Evolutionary conservation across 2,113 vertebrate genomes (phyloP), one percentile per base, ranked within the genome.

Genomic region (Arenaria interpres): DNA sequence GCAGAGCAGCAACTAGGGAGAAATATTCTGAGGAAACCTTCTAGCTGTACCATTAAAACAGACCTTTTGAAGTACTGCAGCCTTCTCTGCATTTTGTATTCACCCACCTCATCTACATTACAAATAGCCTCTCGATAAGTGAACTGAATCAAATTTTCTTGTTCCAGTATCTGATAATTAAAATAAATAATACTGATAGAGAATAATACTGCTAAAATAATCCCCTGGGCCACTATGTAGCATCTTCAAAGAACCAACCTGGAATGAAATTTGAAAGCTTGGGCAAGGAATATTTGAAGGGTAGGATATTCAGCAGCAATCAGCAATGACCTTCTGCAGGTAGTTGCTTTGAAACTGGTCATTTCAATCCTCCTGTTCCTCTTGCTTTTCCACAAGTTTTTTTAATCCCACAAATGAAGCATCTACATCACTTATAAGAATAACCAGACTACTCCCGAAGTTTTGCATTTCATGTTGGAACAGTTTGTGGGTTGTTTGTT

Each of bases 171-270:
- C 62, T 75, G 89, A 75, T 86, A 89, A 94, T 92, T 88, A 92
- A 88, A 86, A 94, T 90, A 93, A 94, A 79, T 72, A 96, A 91
- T 54, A 60, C 33, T 72, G 69, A 94, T 85, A 68, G 60, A 81
- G 57, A 91, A 81, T 67, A 94, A 89, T 71, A 75, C 13, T 84
- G 78, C 56, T 78, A 89, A 97, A 96, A 86, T 51, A 96, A 91
- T 87, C 77, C 77, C 77, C 33, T 48, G 46, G 18, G 73, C 33
- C 60, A 75, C 18, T 68, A 75, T 1, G 4, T 8, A 94, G 27
- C 51, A 89, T 63, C 88, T 92, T 77, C 85, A 92, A 92, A 96
- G 64, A 92, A 87, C 7, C 48, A 89, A 64, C 9, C 17, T 60
- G 43, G 83, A 95, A 90, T 54, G 32, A 95, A 90, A 95, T 87